Percentiles rank a stretch among this genome's conserved stretches.
phyloP scores from a whole-genome alignment of 2,888 invertebrate genomes.

The Sarcophaga subvicina region DNA sequence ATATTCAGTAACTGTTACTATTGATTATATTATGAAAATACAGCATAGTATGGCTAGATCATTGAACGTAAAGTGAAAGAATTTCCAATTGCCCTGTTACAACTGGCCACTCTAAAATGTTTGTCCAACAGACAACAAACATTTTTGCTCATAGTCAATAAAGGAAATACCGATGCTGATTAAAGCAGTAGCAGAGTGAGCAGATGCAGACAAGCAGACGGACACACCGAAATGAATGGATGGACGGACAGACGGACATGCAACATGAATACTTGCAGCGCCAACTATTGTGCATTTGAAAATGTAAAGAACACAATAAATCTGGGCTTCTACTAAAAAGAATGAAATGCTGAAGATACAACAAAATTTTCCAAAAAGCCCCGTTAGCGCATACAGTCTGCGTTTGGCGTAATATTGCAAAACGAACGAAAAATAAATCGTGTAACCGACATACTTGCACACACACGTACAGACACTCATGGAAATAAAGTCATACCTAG shows the following conservation, averaged over 20 bases:
- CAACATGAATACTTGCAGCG: neutral
- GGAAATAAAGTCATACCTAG: neutral
- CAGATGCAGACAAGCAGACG: slow-evolving; percentile 23
- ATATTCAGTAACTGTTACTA: no score
- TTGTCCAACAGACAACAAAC: slow-evolving; percentile 52
- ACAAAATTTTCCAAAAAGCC: slow-evolving; percentile 38
- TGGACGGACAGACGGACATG: slow-evolving; percentile 8
- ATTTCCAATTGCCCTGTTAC: neutral
- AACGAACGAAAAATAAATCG: neutral
- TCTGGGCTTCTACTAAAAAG: slow-evolving; percentile 52
- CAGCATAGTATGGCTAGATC: neutral
- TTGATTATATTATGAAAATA: neutral
- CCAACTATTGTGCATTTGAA: slow-evolving; percentile 39
- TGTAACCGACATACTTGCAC: slow-evolving; percentile 13
- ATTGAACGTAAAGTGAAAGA: neutral
- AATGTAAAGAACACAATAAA: slow-evolving; percentile 54
- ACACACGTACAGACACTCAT: slow-evolving; percentile 8
- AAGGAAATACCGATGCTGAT: slow-evolving; percentile 53
- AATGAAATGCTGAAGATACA: slow-evolving; percentile 37
- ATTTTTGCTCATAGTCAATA: slow-evolving; percentile 51
- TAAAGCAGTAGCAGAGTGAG: slow-evolving; percentile 33
- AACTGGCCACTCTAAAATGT: slow-evolving; percentile 50
- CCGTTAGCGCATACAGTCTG: slow-evolving; percentile 56
- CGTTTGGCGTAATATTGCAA: slow-evolving; percentile 44
- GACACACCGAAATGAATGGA: slow-evolving; percentile 21